Percentiles rank a stretch among this genome's conserved stretches.
Conservation (phyloP, 2,113 vertebrate species). For the Mohoua ochrocephala region DNA sequence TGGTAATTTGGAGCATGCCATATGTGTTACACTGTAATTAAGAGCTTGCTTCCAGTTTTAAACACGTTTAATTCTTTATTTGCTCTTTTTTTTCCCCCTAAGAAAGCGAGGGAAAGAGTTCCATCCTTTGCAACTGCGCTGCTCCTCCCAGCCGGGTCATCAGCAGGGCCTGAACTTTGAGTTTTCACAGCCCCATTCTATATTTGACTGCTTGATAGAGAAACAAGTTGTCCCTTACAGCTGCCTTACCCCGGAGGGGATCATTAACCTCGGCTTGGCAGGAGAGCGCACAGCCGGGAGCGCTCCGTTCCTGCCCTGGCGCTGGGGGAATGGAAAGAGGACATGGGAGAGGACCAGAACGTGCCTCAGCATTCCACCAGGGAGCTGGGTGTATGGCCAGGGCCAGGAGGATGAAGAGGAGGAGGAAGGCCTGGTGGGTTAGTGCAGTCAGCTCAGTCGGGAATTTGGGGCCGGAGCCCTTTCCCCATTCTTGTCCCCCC, state of each 20-base stretch:
- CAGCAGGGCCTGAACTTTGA: not conserved
- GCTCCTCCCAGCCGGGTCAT: not conserved
- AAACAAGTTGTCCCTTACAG: slow-evolving; percentile 1
- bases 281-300: not conserved
- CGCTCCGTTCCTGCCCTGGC: not conserved
- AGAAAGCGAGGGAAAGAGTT: not conserved
- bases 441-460: not conserved
- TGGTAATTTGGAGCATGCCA: not conserved
- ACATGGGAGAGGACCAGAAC: slow-evolving; percentile 1
- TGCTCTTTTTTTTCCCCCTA: not conserved
- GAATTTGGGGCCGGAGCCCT: not conserved
- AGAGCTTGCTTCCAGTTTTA: not conserved
- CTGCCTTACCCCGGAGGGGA: not conserved
- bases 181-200: slow-evolving; percentile 2
- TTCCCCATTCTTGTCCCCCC: not conserved
- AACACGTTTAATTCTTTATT: not conserved
- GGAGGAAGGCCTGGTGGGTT: not conserved
- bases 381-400: not conserved
- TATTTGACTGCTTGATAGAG: slow-evolving; percentile 4
- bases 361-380: not conserved
- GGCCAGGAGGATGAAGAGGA: not conserved
- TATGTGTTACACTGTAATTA: not conserved
- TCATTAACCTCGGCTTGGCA: not conserved
- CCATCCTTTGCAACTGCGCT: not conserved
- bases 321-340: not conserved